These are phyloP conservation scores for Gymnarchus niloticus DNA, from an alignment of 2,113 vertebrate species.

Conservation along the genomic window DNA sequence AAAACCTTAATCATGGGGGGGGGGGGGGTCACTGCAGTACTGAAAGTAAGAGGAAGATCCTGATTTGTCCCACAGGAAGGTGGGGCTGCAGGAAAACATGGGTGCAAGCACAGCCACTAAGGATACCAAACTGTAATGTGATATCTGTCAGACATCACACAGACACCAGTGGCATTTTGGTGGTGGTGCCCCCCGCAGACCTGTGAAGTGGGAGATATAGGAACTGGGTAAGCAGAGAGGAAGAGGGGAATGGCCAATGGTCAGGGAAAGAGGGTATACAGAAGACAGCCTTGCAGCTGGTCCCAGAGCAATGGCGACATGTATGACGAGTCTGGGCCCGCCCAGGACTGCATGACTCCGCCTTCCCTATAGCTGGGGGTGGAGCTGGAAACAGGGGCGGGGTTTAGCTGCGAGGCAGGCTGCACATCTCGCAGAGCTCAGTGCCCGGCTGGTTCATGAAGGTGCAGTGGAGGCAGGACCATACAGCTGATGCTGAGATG, in stretches of 20 bases:
- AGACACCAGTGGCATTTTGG: slow-evolving; percentile 41
- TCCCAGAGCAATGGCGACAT: background rate
- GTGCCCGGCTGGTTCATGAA: slow-evolving; percentile 98
- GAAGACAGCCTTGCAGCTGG: slow-evolving; percentile 15
- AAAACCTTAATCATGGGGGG: slow-evolving; percentile 32
- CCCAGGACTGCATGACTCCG: background rate
- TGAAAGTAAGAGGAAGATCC: background rate
- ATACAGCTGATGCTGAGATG: slow-evolving; percentile 74
- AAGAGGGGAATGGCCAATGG: background rate
- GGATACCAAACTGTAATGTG: slow-evolving; percentile 21
- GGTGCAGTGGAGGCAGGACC: slow-evolving; percentile 97
- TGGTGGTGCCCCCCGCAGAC: slow-evolving; percentile 22
- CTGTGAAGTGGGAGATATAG: slow-evolving; percentile 24
- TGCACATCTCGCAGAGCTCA: slow-evolving; percentile 97
- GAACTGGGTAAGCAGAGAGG: background rate
- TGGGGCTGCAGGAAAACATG: background rate
- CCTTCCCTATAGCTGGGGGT: background rate
- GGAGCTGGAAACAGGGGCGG: background rate
- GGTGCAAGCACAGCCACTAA: background rate
- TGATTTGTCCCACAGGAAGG: background rate
- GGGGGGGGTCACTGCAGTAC: background rate
- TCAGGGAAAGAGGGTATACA: background rate
- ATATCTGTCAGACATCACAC: slow-evolving; percentile 23
- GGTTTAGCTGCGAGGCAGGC: slow-evolving; percentile 81
- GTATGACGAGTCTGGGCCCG: background rate